Conservation (phyloP, 2,113 vertebrate genomes). For the Symphodus melops region DNA sequence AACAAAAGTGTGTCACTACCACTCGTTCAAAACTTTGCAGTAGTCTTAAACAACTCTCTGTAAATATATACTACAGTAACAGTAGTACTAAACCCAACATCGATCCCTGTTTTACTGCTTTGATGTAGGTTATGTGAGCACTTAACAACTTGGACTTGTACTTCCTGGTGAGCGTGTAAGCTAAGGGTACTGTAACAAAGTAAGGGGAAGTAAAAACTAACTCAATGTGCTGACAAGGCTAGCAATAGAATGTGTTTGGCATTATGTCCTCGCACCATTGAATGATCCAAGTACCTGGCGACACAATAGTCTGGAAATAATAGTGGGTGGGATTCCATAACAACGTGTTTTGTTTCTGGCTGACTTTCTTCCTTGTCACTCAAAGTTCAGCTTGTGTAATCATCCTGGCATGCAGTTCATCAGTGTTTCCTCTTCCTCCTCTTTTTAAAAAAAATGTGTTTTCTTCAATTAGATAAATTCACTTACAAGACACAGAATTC, state of each 20-base stretch:
- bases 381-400: background rate
- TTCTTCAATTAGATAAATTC: background rate
- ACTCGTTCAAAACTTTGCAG: background rate
- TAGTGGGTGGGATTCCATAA: background rate
- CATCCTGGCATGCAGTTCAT: background rate
- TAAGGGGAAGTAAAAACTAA: background rate
- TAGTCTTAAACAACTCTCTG: background rate
- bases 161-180: slow-evolving; percentile 13
- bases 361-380: background rate
- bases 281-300: background rate
- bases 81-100: background rate
- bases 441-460: background rate
- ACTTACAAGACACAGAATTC: too few relatives aligned
- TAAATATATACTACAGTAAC: background rate
- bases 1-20: background rate
- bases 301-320: background rate
- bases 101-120: background rate
- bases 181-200: background rate
- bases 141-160: background rate
- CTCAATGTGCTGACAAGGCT: background rate
- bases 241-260: background rate
- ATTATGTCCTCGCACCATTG: background rate
- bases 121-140: background rate
- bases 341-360: background rate
- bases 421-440: background rate